Evolutionary conservation across 2,113 vertebrate genomes (phyloP), one percentile per base, ranked within the genome.

Genomic region (Acinonyx jubatus): DNA sequence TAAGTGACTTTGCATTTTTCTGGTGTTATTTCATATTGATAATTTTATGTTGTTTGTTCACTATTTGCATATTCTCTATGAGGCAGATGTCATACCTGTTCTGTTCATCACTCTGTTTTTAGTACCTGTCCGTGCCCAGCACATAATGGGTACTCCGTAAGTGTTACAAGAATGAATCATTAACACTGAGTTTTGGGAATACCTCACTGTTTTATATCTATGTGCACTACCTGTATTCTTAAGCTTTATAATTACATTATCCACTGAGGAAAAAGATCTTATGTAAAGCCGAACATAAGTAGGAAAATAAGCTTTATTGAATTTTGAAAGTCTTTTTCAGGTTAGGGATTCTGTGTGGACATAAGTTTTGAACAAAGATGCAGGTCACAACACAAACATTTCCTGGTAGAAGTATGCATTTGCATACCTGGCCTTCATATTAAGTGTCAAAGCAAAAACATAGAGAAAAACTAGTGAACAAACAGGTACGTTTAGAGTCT

Each of bases 321-420:
- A 92, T 88, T 94, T 94, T 91, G 36, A 63, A 89, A 83, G 33
- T 73, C 18, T 82, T 97, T 79, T 63, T 10, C 71, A 55, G 9
- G 29, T 4, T 4, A 95, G 48, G 27, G 36, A 33, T 93, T 88
- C 86, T 55, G 2, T 78, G 15, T 81, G 76, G 57, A 23, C 36
- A 84, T 88, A 86, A 48, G 3, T 65, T 95, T 95, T 86, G 57
- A 81, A 66, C 10, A 69, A 65, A 95, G 36, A 73, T 65, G 8
- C 21, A 74, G n/a, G 14, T 45, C 10, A 68, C 13, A 82, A 16
- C 33, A 82, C 25, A 50, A 66, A 82, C 38, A 78, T 3, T 82
- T 94, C 2, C 27, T 93, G 3, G 31, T 57, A 14, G 52, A 80
- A 83, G 19, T 16, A 74, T 16, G 7, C 3, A 21, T 76, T 82